Evolutionary conservation across 2,797 vertebrate genomes (phyloP).

Genomic region (Melanotaenia parkinsoni): DNA sequence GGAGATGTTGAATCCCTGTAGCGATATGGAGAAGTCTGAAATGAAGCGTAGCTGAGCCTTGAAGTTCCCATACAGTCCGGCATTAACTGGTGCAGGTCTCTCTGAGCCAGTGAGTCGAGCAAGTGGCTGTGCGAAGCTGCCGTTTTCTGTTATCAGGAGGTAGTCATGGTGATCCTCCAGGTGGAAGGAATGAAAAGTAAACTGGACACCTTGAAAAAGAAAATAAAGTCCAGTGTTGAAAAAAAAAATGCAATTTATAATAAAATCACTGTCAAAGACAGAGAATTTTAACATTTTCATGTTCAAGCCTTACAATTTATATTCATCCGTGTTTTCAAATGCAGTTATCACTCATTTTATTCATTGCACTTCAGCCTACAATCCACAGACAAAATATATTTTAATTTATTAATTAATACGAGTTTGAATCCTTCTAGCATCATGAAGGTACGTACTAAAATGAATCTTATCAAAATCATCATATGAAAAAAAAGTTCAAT

Average conservation of each 20-base stretch:
- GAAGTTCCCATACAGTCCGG: slow-evolving; percentile 85
- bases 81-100: slow-evolving; percentile 76
- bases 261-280: background rate
- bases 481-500: background rate
- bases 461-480: background rate
- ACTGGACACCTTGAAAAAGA: slow-evolving; percentile 79
- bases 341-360: background rate
- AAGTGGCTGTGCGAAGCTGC: slow-evolving; percentile 82
- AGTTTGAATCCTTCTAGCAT: background rate
- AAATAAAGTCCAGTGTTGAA: slow-evolving; percentile 24
- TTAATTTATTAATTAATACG: background rate
- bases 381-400: background rate
- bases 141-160: slow-evolving; percentile 85
- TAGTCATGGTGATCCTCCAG: slow-evolving; percentile 87
- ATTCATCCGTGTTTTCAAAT: background rate
- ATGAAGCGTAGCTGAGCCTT: slow-evolving; percentile 86
- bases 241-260: background rate
- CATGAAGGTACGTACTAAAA: background rate
- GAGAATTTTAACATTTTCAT: background rate
- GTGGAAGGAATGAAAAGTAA: slow-evolving; percentile 84
- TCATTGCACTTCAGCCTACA: background rate
- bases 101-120: slow-evolving; percentile 84
- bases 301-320: background rate
- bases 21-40: slow-evolving; percentile 86
- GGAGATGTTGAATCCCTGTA: slow-evolving; percentile 86